Conservation (phyloP, 2,888 invertebrate genomes). For the Cerastis leucographa region DNA sequence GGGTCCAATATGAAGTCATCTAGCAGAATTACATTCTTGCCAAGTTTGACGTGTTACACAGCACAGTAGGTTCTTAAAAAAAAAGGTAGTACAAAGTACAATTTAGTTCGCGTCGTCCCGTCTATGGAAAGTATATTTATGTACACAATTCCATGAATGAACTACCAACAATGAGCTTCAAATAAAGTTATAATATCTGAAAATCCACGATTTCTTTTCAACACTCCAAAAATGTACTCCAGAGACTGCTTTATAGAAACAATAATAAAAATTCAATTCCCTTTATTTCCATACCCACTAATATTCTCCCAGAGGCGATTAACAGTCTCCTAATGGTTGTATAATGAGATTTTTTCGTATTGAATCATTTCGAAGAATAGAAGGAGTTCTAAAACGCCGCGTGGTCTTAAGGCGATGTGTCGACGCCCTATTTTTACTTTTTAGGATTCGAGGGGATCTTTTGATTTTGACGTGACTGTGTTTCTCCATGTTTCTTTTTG, state of each 20-base stretch:
- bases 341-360: conserved; percentile 71
- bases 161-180: not conserved
- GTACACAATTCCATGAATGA: not conserved
- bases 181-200: not conserved
- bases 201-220: not conserved
- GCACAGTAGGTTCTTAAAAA: too few relatives aligned
- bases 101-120: not conserved
- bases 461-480: conserved; percentile 31
- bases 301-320: conserved; percentile 34
- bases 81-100: not conserved
- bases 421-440: conserved; percentile 53
- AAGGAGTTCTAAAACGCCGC: conserved; percentile 45
- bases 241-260: conserved; percentile 2
- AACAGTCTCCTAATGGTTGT: conserved; percentile 66
- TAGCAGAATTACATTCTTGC: too few relatives aligned
- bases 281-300: conserved; percentile 23
- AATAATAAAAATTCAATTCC: conserved; percentile 22
- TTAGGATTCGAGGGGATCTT: conserved; percentile 31
- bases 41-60: too few relatives aligned
- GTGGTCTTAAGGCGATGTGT: conserved; percentile 60
- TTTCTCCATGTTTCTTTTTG: not conserved
- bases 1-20: too few relatives aligned
- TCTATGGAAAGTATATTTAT: not conserved
- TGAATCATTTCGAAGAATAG: conserved; percentile 61
- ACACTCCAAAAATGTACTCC: not conserved